Base-by-base conservation (phyloP, 2,797 vertebrate species). In the Salarias fasciatus region DNA sequence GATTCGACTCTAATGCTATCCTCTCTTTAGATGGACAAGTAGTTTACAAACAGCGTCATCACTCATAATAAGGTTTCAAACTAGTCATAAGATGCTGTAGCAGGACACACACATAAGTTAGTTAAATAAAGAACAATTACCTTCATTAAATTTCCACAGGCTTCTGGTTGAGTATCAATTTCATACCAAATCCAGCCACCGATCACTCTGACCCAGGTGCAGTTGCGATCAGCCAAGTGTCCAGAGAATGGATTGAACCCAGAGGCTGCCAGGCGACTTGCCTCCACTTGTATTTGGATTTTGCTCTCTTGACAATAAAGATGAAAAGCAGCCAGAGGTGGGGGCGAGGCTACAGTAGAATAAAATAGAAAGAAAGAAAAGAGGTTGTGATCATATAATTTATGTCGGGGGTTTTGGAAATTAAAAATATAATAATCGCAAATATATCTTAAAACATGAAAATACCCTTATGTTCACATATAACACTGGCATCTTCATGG, bases 141-240 rank as follows among this genome's bases (percentile, higher is more conserved):
- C 85, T 0, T 80, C 54, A 86, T 44, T 11, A 4, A 46, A 60
- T 83, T 92, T 72, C 88, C 91, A 70, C 89, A 92, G 60, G 35
- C 50, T 5, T 71, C 87, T 4, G 40, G 56, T 0, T 0, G 51
- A 5, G 65, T 53, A 2, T 71, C 63, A 28, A 86, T 75, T 69
- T 85, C 73, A 12, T 89, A 91, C 89, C 89, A 90, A 37, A 89
- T 74, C 0, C 47, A 14, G 28, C 44, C 40, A 28, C 41, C n/a
- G 5, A 0, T 5, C 9, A 54, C 15, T 53, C 18, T 42, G 63
- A 42, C 10, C 18, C 13, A 24, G 5, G 74, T 49, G 40, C 91
- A 91, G 51, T 71, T 72, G 11, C 1, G 31, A 12, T 53, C 30
- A 30, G 83, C 83, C 50, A 91, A 33, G 49, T 89, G 76, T 3